phyloP scores from a whole-genome alignment of 35 echinoderm and acorn worm genomes.

The Heliocidaris tuberculata region DNA sequence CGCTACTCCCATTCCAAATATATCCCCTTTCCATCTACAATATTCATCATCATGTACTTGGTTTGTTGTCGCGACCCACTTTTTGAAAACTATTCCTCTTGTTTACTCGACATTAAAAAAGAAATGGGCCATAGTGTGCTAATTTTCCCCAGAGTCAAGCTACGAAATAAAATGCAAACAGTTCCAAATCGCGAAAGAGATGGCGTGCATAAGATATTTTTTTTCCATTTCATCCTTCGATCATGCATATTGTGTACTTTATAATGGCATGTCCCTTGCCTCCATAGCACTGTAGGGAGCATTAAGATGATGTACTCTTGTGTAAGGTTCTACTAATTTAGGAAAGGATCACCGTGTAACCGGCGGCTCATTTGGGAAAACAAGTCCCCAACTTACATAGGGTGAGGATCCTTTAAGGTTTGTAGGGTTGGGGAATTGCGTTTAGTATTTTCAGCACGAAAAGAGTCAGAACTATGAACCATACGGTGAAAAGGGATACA shows the following conservation, averaged over 20 bases:
- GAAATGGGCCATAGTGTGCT: neutral
- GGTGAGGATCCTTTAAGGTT: neutral
- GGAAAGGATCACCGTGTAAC: neutral
- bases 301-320: neutral
- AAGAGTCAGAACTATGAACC: too few species aligned
- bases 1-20: neutral
- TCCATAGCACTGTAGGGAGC: neutral
- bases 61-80: conserved; percentile 7
- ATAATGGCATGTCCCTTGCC: neutral
- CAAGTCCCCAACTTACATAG: neutral
- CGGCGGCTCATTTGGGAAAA: neutral
- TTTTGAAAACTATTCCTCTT: neutral
- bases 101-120: neutral
- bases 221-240: neutral
- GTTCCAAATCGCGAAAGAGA: neutral
- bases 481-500: too few species aligned
- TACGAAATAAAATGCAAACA: neutral
- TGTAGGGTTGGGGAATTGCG: neutral
- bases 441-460: too few species aligned
- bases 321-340: neutral
- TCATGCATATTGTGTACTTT: neutral
- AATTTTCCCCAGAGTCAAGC: neutral
- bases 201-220: neutral
- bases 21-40: neutral
- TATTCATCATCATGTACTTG: neutral